These are phyloP conservation scores for Sarcoramphus papa DNA, from an alignment of 2,797 vertebrate genomes.

Conservation along the genomic window DNA sequence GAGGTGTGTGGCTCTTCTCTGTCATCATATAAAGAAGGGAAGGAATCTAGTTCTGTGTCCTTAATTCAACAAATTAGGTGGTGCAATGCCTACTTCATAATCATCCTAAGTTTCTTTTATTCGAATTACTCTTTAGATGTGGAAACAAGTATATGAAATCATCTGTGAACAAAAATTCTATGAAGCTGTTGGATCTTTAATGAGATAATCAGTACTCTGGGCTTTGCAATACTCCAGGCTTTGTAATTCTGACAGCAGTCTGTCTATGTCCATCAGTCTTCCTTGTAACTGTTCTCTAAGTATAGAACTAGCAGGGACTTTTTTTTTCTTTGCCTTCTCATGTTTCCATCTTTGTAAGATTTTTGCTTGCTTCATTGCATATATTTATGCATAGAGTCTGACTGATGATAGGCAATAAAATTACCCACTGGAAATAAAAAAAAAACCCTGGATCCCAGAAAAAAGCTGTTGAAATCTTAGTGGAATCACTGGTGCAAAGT, in stretches of 20 bases:
- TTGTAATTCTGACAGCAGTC: background rate
- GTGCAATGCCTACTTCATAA: background rate
- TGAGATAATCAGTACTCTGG: background rate
- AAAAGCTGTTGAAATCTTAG: background rate
- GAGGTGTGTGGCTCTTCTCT: background rate
- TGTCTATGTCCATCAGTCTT: background rate
- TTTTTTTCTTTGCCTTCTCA: background rate
- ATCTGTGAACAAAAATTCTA: background rate
- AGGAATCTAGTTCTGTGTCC: background rate
- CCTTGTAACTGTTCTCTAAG: background rate
- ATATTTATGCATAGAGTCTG: background rate
- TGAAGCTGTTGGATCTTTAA: background rate
- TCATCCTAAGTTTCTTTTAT: background rate
- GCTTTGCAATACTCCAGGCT: background rate
- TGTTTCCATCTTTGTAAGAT: background rate
- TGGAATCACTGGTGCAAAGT: background rate
- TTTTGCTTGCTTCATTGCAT: background rate
- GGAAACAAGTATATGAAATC: background rate
- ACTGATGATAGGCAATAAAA: background rate
- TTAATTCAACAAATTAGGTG: background rate
- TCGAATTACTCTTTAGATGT: background rate
- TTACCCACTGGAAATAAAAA: background rate
- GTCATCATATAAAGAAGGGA: background rate
- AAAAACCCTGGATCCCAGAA: background rate
- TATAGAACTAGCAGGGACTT: background rate